Percentiles rank a stretch among this genome's conserved stretches.
Evolutionary conservation across 2,797 vertebrate species (phyloP).

Genomic region (Chaetophractus vellerosus): DNA sequence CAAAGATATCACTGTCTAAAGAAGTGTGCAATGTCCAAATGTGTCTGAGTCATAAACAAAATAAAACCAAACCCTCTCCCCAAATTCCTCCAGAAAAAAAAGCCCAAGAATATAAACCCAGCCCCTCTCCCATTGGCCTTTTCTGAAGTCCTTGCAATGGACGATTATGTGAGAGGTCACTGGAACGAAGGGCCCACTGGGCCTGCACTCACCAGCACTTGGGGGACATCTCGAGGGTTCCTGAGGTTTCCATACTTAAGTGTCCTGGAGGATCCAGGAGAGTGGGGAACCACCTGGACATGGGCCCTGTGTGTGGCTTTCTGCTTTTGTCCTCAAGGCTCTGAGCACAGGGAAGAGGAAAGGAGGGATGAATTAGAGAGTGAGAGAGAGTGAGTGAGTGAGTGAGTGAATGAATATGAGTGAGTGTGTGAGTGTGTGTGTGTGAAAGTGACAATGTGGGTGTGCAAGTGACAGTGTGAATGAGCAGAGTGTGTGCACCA

Average conservation of each 20-base stretch:
- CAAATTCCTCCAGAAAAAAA: neutral
- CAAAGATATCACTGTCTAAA: neutral
- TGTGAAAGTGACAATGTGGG: neutral
- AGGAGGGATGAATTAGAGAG: neutral
- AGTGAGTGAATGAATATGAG: neutral
- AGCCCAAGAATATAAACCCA: neutral
- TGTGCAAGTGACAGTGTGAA: neutral
- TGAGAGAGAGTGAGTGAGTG: neutral
- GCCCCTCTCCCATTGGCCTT: neutral
- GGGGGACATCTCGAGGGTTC: neutral
- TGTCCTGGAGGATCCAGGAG: too few species aligned
- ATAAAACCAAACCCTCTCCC: too few species aligned
- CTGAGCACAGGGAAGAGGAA: neutral
- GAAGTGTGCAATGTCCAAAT: neutral
- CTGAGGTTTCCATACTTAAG: neutral
- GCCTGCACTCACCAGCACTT: neutral
- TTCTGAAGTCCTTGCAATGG: rapidly evolving
- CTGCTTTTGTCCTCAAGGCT: neutral
- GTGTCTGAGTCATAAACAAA: neutral
- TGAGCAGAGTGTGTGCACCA: neutral
- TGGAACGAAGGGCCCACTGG: neutral
- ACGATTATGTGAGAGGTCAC: too few species aligned
- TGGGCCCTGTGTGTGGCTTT: neutral
- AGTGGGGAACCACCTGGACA: neutral
- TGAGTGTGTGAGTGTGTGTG: neutral